phyloP scores from a whole-genome alignment of 2,888 invertebrate genomes.

The Leptinotarsa juncta region DNA sequence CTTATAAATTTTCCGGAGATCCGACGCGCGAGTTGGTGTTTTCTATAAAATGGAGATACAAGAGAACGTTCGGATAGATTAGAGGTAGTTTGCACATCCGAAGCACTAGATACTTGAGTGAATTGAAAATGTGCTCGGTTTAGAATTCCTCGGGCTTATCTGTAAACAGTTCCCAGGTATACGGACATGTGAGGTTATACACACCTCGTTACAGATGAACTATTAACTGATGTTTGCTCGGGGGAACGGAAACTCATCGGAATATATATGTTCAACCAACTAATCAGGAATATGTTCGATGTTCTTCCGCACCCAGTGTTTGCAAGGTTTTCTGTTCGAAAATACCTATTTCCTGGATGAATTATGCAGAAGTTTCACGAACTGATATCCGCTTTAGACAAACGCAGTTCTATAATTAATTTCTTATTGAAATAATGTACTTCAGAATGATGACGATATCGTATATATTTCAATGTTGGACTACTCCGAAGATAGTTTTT shows the following conservation, averaged over 20 bases:
- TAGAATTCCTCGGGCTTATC: background rate
- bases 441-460: too few relatives aligned
- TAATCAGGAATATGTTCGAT: slow-evolving; percentile 1
- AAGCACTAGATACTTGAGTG: slow-evolving; percentile 3
- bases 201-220: slow-evolving; percentile 3
- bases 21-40: slow-evolving; percentile 10
- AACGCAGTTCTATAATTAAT: background rate
- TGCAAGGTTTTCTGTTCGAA: background rate
- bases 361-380: background rate
- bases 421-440: too few relatives aligned
- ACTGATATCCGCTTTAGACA: too few relatives aligned
- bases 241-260: background rate
- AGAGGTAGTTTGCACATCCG: slow-evolving; percentile 12
- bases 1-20: slow-evolving; percentile 10
- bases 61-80: slow-evolving; percentile 14
- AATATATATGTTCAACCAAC: background rate
- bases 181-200: slow-evolving; percentile 4
- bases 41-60: slow-evolving; percentile 21
- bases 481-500: too few relatives aligned
- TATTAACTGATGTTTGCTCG: slow-evolving; percentile 5
- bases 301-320: background rate
- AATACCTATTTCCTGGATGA: background rate
- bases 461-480: too few relatives aligned
- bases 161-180: slow-evolving; percentile 3
- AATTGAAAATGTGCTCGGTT: slow-evolving; percentile 17